phyloP scores from a whole-genome alignment of 1,140 invertebrate genomes.

The Xylocopa sonorina region DNA sequence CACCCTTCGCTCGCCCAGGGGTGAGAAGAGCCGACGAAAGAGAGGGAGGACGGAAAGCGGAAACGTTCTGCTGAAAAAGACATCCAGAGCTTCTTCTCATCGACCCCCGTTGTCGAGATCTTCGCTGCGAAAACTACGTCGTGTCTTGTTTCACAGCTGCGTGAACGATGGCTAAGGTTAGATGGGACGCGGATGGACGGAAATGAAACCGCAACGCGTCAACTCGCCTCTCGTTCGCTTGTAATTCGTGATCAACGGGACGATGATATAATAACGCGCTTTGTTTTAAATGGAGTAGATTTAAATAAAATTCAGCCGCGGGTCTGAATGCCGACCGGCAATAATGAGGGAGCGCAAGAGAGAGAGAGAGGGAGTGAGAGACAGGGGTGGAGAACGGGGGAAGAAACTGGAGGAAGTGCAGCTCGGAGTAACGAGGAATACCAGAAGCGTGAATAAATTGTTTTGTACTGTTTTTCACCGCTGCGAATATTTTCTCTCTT shows the following conservation, averaged over 20 bases:
- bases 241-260: slow-evolving; percentile 26
- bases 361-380: no score
- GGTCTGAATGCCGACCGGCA: background rate
- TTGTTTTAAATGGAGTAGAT: slow-evolving; percentile 16
- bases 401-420: background rate
- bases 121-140: slow-evolving; percentile 26
- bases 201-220: slow-evolving; percentile 39
- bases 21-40: no score
- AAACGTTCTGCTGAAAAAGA: slow-evolving; percentile 33
- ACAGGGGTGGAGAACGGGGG: no score
- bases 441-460: background rate
- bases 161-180: slow-evolving; percentile 14
- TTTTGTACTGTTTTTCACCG: background rate
- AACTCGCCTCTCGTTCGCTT: background rate
- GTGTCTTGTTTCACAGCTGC: slow-evolving; percentile 13
- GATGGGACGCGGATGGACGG: background rate
- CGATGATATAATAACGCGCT: slow-evolving; percentile 1
- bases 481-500: background rate
- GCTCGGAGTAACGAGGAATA: background rate
- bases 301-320: background rate
- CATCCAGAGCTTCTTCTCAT: slow-evolving; percentile 42
- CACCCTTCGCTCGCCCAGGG: background rate
- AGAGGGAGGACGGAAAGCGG: background rate
- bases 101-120: slow-evolving; percentile 32
- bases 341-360: no score